phyloP scores from a whole-genome alignment of 1,140 invertebrate genomes.

The Bombus huntii region DNA sequence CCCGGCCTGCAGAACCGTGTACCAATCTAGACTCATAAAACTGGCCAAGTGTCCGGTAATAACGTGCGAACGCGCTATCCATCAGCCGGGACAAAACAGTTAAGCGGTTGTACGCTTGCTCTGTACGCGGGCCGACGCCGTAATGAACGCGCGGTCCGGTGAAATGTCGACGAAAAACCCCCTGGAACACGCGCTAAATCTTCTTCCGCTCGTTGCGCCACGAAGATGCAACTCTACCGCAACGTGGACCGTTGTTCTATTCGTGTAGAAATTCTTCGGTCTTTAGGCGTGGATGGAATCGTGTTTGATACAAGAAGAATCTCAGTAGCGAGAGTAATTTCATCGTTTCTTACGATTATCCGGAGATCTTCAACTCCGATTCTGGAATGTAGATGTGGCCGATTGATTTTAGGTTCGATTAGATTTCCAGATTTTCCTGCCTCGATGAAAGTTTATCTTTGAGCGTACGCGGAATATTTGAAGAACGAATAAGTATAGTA shows the following conservation, averaged over 20 bases:
- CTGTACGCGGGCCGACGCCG: constrained; percentile 12
- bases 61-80: constrained; percentile 78
- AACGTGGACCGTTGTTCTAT: constrained; percentile 10
- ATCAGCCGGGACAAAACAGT: constrained; percentile 77
- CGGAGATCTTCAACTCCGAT: background rate
- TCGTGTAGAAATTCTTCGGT: constrained; percentile 10
- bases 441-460: background rate
- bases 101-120: constrained; percentile 67
- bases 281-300: background rate
- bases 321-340: background rate
- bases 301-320: background rate
- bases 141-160: constrained; percentile 60
- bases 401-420: background rate
- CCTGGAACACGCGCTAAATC: constrained; percentile 51
- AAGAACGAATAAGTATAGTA: too few species aligned
- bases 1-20: constrained; percentile 43
- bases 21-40: constrained; percentile 76
- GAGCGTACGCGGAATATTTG: background rate
- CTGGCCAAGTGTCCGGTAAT: constrained; percentile 73
- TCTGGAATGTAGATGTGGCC: background rate
- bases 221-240: background rate
- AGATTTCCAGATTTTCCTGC: background rate
- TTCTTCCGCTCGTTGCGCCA: constrained; percentile 12
- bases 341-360: background rate
- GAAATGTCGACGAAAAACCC: constrained; percentile 59